These are phyloP conservation scores for Ophioninae sp. DNA, from an alignment of 2,888 invertebrate genomes.

Conservation along the genomic window DNA sequence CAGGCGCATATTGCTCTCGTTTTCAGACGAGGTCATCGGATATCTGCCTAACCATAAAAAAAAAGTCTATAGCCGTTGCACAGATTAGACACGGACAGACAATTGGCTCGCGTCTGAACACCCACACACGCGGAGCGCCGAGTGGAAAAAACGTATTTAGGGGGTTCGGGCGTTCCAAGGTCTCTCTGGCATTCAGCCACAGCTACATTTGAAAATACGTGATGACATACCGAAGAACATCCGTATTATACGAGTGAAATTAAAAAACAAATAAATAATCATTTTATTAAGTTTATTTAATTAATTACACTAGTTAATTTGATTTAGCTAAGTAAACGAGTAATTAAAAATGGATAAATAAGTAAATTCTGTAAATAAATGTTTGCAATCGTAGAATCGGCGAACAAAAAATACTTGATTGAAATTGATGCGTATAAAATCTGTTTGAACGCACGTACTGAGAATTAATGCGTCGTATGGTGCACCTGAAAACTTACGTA, in stretches of 20 bases:
- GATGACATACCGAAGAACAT: not conserved
- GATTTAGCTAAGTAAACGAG: too few relatives aligned
- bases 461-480: not conserved
- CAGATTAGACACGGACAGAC: not conserved
- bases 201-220: constrained; percentile 11
- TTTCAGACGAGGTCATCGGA: constrained; percentile 41
- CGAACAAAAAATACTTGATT: not conserved
- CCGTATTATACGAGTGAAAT: not conserved
- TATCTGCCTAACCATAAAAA: constrained; percentile 37
- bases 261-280: too few relatives aligned
- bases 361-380: too few relatives aligned
- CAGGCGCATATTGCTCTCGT: constrained; percentile 19
- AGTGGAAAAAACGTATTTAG: not conserved
- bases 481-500: not conserved
- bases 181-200: constrained; percentile 8
- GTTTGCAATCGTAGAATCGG: too few relatives aligned
- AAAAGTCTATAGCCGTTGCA: constrained; percentile 2
- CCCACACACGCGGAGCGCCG: not conserved
- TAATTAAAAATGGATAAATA: too few relatives aligned
- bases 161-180: not conserved
- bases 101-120: not conserved
- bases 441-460: not conserved
- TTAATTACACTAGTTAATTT: too few relatives aligned
- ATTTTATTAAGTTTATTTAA: too few relatives aligned
- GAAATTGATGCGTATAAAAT: not conserved